Conservation (phyloP, 2,113 vertebrate genomes). For the Macrotus californicus region DNA sequence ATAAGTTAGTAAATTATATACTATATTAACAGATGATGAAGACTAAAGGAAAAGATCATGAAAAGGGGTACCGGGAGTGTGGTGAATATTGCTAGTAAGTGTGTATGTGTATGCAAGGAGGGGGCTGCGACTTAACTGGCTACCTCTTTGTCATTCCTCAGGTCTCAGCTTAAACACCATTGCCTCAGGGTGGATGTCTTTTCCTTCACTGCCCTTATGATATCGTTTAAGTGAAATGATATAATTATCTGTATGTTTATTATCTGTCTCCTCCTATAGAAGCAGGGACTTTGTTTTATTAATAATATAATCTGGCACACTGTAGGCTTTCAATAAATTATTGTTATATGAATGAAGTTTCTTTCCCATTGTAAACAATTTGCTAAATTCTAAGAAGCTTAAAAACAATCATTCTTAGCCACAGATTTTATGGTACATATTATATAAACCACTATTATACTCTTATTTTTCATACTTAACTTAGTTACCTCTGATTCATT, state of each 20-base stretch:
- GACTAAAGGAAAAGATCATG: not conserved
- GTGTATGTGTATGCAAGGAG: not conserved
- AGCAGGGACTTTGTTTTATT: not conserved
- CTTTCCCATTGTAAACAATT: constrained; percentile 13
- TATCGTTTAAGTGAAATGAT: not conserved
- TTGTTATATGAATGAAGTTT: not conserved
- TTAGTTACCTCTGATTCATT: constrained; percentile 41
- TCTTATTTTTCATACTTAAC: constrained; percentile 55
- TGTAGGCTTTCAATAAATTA: constrained; percentile 1
- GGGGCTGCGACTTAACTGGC: not conserved
- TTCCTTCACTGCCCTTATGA: not conserved
- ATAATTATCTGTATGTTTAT: not conserved
- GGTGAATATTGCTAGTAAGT: not conserved
- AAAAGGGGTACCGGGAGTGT: not conserved
- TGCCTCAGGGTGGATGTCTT: not conserved
- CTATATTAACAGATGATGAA: not conserved
- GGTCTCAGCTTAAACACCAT: not conserved
- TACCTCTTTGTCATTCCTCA: not conserved
- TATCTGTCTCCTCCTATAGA: not conserved
- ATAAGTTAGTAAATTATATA: not conserved
- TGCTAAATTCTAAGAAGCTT: constrained; percentile 39
- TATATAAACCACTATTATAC: constrained; percentile 29
- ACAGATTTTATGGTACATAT: constrained; percentile 60
- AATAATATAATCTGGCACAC: not conserved
- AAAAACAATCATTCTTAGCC: not conserved